Conservation (phyloP, 2,888 invertebrate genomes). For the Lapara coniferarum region DNA sequence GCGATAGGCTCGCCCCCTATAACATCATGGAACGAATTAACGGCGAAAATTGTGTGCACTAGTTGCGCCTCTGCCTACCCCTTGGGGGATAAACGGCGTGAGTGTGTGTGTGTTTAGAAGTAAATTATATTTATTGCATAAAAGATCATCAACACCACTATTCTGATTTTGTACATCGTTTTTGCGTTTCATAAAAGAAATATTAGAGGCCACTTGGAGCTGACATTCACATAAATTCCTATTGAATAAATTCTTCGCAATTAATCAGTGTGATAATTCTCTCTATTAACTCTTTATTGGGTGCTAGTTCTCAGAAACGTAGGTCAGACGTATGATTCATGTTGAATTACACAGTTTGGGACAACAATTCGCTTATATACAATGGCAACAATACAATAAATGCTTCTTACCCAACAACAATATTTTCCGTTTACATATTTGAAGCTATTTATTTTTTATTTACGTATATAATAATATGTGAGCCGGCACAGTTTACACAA, state of each 20-base stretch:
- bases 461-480: conserved; percentile 24
- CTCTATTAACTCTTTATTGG: conserved; percentile 1
- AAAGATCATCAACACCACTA: too few species aligned
- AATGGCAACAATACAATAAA: neutral
- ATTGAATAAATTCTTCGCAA: neutral
- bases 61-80: too few species aligned
- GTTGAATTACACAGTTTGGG: neutral
- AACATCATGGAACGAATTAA: too few species aligned
- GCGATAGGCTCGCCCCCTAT: too few species aligned
- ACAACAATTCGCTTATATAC: neutral
- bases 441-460: conserved; percentile 14
- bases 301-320: neutral
- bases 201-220: neutral
- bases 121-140: too few species aligned
- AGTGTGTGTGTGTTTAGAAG: too few species aligned
- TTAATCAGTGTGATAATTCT: conserved; percentile 7
- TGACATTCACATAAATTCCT: neutral
- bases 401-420: neutral
- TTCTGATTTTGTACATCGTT: too few species aligned
- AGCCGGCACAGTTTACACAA: conserved; percentile 3
- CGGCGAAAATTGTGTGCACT: too few species aligned
- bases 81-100: too few species aligned
- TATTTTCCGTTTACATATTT: neutral
- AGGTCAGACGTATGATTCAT: neutral
- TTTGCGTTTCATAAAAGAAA: neutral